Conservation (phyloP, 2,888 invertebrate genomes). For the Hemicrepidius hirtus region DNA sequence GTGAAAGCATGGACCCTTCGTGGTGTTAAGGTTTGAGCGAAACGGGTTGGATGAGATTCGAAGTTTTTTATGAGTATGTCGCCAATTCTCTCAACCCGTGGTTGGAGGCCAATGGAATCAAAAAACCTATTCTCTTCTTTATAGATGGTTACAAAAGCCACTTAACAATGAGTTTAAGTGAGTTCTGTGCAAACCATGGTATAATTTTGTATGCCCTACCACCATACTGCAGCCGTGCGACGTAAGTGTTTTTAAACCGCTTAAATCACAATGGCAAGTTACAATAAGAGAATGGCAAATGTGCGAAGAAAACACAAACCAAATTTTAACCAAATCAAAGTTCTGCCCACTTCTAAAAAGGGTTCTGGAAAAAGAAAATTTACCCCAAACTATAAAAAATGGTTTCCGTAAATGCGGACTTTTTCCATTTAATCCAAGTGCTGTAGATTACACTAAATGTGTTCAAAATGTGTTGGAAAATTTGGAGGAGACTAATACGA, state of each 20-base stretch:
- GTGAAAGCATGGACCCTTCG: constrained; percentile 37
- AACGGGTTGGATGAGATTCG: constrained; percentile 36
- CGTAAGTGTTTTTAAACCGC: constrained; percentile 32
- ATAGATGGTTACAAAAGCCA: constrained; percentile 38
- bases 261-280: constrained; percentile 50
- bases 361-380: constrained; percentile 40
- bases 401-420: constrained; percentile 56
- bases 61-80: constrained; percentile 38
- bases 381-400: constrained; percentile 48
- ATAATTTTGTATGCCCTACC: constrained; percentile 61
- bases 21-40: constrained; percentile 37
- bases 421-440: constrained; percentile 56
- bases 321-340: constrained; percentile 58
- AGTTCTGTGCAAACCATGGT: constrained; percentile 39
- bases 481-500: background rate
- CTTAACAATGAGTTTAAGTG: constrained; percentile 20
- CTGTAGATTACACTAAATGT: constrained; percentile 55
- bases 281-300: constrained; percentile 56
- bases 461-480: constrained; percentile 48
- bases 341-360: constrained; percentile 59
- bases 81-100: constrained; percentile 24
- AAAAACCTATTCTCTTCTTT: constrained; percentile 43
- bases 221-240: constrained; percentile 53
- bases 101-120: constrained; percentile 22
- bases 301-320: constrained; percentile 52